phyloP scores from a whole-genome alignment of 2,888 invertebrate genomes.

The Sarcophaga carnaria region DNA sequence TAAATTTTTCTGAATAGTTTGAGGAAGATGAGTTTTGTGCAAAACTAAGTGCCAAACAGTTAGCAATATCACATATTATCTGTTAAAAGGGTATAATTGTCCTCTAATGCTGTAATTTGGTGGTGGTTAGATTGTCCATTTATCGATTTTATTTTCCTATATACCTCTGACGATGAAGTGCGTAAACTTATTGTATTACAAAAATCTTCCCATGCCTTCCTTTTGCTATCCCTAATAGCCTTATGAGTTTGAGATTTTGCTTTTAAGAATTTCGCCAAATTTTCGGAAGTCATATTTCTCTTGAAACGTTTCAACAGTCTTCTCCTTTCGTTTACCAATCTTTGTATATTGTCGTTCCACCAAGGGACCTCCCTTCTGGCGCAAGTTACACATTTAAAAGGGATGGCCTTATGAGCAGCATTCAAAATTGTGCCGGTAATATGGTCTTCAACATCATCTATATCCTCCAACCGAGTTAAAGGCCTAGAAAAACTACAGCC shows the following conservation, averaged over 20 bases:
- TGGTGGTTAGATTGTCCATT: no score
- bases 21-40: slow-evolving; percentile 37
- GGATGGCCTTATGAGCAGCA: no score
- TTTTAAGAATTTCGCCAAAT: neutral
- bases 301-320: neutral
- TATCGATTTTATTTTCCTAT: no score
- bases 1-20: neutral
- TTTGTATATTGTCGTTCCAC: no score
- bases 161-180: neutral
- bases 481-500: no score
- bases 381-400: no score
- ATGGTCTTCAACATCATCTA: no score
- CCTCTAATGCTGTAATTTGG: no score
- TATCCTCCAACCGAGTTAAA: no score
- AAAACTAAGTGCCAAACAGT: slow-evolving; percentile 5
- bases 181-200: slow-evolving; percentile 14
- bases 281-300: neutral
- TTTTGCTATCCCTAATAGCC: neutral
- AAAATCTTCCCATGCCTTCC: neutral
- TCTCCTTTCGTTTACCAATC: no score
- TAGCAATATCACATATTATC: slow-evolving; percentile 14
- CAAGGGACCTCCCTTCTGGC: no score
- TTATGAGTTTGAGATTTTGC: neutral
- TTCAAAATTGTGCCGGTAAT: no score
- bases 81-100: neutral